Base-by-base conservation (phyloP, 2,888 invertebrate species). In the Liodrosophila aerea region DNA sequence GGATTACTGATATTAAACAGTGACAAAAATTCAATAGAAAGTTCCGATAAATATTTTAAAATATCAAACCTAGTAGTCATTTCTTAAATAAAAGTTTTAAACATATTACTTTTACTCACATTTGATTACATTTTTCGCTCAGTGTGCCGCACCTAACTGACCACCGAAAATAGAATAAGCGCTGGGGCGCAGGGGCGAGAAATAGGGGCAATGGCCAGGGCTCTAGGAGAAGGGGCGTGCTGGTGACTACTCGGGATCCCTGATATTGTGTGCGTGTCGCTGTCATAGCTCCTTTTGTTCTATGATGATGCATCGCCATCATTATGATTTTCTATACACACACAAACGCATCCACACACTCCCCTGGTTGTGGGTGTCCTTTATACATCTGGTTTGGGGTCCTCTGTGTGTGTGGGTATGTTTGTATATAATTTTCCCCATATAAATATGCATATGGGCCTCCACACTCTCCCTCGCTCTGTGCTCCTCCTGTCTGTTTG, bases 261-360 rank as follows among this genome's bases (percentile, higher is more conserved):
- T 56, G 63, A 67, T 50, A 83, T 76, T 70, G 72, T 85, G 70
- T 83, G 86, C 83, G 73, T 85, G 86, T 85, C 83, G 85, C 64
- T 64, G 61, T 70, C 74, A 72, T 33, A 50, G 62, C 33, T 61
- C 70, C 39, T 65, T 83, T 80, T 80, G 86, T 80, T 80, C 76
- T 73, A 73, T 54, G 81, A 80, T 85, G 84, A 85, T 83, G 86
- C 86, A 80, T 80, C 84, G 64, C 76, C 85, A 73, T 85, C 81
- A 80, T 80, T 80, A 85, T 80, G 78, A 80, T 85, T 85, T 78
- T 80, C 76, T 69, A 78, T 60, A 83, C 76, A 65, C 41, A 37
- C 31, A 46, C 13, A 44, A 8, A 45, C 33, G 13, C 34, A 44
- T 13, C 15, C 8, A 51, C 16, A 44, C 7, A 39, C 11, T 7